Evolutionary conservation across 2,113 vertebrate species (phyloP), one percentile per base, ranked within the genome.

Genomic region (Oncorhynchus gorbuscha): DNA sequence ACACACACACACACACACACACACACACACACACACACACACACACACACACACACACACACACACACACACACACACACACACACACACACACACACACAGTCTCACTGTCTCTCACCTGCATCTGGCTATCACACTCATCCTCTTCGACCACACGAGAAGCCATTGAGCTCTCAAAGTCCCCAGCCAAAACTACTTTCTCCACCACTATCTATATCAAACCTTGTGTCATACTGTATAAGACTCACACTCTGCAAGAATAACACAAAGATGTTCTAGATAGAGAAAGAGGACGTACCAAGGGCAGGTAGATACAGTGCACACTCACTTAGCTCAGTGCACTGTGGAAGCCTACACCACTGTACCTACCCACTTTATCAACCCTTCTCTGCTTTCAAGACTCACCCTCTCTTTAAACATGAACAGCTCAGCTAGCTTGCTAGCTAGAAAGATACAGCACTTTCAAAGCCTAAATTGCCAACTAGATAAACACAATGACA

Each of bases 381-480:
- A 67, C 39, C 2, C 39, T 80, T 80, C 65, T 14, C 67, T 48
- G 5, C 66, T 75, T 65, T 26, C 78, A 30, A 64, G 87, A 89
- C 88, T 89, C 87, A 82, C 85, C 86, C 77, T 84, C 73, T 84
- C 83, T 82, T 78, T 82, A 84, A 72, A 12, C 74, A 72, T 13
- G 30, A 24, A 49, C 13, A 24, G 26, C 51, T 55, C 22, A 24
- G 26, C 49, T 55, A 55, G 49, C 49, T 55, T 55, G 49, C 12
- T 55, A 5, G 12, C 49, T 55, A 55, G 49, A 22, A 64, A 24
- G 9, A n/a, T 24, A 64, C 61, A 24, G 24, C 24, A 26, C 24
- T 64, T 64, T 26, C 61, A 64, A 64, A 64, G n/a, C 3, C n/a
- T 64, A 9, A 5, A 22, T 64, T 9, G 12, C 3, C 8, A 67